Base-by-base conservation (phyloP, 1,140 invertebrate species). In the Probaryconus sp. region DNA sequence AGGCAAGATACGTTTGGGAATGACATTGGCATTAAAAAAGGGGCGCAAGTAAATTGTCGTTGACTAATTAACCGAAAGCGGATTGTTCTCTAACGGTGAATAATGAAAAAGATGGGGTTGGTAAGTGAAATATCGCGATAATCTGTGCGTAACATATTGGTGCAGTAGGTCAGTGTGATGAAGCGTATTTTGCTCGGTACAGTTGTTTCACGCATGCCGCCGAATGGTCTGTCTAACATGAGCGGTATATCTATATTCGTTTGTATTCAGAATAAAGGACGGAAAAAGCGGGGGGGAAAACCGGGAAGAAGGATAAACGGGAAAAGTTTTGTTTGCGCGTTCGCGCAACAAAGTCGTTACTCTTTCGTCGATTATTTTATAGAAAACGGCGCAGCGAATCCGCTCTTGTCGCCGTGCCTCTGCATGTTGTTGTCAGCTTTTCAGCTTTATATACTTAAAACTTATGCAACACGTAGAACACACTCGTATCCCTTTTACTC, bases 91-190 rank as follows among this genome's bases (percentile, higher is more conserved):
- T n/a, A n/a, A n/a, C n/a, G n/a, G n/a, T n/a, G n/a, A n/a, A n/a
- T n/a, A n/a, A n/a, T n/a, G n/a, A n/a, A n/a, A n/a, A n/a, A n/a
- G n/a, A n/a, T n/a, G n/a, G n/a, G n/a, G n/a, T n/a, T n/a, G n/a
- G n/a, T n/a, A 24, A 24, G 3, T 24, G 10, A 7, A 14, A 50
- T 50, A 50, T 61, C 58, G 60, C 24, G 26, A 53, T 53, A 51
- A 55, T 65, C 55, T 45, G 1, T 38, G 61, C 61, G 61, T 55
- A 65, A 55, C 61, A 47, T 65, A 53, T 47, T 48, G 31, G 65
- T 37, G 35, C 65, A 69, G 65, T 69, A 69, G 65, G 65, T 69
- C 65, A 69, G 65, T 69, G 55, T 60, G 65, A 69, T 60, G 38
- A 60, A 69, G 35, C 45, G 13, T 28, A 37, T 28, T 67, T 40